Conservation (phyloP, 2,888 invertebrate genomes). For the Macaria liturata region DNA sequence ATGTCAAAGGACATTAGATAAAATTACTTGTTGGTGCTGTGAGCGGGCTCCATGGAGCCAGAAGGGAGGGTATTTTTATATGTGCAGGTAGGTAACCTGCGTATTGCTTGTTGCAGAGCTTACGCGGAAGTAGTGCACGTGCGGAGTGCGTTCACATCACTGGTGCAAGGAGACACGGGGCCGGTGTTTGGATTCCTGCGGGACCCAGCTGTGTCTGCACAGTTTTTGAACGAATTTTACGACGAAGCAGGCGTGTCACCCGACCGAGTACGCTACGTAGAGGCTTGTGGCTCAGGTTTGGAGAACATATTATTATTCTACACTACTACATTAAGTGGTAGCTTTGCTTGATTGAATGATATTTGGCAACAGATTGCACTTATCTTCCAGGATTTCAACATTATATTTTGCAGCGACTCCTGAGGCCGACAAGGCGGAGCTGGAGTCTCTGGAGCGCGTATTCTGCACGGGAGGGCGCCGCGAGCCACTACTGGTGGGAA, state of each 20-base stretch:
- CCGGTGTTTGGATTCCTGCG: conserved; percentile 81
- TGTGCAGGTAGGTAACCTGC: too few relatives aligned
- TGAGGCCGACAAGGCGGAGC: conserved; percentile 85
- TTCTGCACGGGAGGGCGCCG: conserved; percentile 77
- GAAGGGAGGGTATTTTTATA: too few relatives aligned
- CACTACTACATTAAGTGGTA: too few relatives aligned
- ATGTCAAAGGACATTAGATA: too few relatives aligned
- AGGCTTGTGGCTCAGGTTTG: conserved; percentile 91
- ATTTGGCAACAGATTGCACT: too few relatives aligned
- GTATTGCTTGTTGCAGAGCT: conserved; percentile 51
- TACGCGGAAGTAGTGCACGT: conserved; percentile 87
- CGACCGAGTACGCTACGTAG: conserved; percentile 87
- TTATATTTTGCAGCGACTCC: conserved; percentile 59
- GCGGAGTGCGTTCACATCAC: conserved; percentile 84
- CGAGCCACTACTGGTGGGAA: conserved; percentile 83
- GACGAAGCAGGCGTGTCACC: conserved; percentile 86
- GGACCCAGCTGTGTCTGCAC: conserved; percentile 69
- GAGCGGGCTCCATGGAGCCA: too few relatives aligned
- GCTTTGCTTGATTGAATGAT: too few relatives aligned
- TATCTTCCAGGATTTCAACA: too few relatives aligned
- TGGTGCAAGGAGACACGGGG: conserved; percentile 73
- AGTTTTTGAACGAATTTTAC: conserved; percentile 82
- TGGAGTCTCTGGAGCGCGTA: conserved; percentile 84
- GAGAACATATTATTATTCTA: too few relatives aligned
- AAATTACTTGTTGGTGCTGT: too few relatives aligned